Evolutionary conservation across 2,113 vertebrate species (phyloP).

Genomic region (Actenoides lindsayi): DNA sequence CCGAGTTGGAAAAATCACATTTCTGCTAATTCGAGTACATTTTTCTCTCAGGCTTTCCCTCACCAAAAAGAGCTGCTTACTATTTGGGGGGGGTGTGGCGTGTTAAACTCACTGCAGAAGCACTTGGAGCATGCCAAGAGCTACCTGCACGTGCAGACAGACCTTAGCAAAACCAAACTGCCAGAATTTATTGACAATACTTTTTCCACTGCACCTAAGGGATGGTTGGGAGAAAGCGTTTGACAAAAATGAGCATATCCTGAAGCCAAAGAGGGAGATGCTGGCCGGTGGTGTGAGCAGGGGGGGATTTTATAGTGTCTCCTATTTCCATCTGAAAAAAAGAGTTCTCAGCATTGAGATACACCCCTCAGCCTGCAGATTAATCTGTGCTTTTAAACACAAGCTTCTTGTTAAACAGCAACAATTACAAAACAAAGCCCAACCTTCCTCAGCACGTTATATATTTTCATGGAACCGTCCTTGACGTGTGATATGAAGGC

Average conservation of each 20-base stretch:
- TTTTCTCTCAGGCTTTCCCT: not conserved
- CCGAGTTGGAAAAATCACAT: not conserved
- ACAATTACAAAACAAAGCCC: not conserved
- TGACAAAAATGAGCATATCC: not conserved
- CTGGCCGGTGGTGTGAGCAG: not conserved
- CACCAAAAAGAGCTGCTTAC: not conserved
- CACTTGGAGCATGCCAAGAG: not conserved
- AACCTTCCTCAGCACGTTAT: not conserved
- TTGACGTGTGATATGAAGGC: slow-evolving; percentile 16
- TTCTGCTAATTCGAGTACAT: not conserved
- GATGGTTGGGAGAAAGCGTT: not conserved
- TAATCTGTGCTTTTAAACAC: not conserved
- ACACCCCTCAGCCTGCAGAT: not conserved
- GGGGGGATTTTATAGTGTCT: not conserved
- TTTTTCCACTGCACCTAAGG: not conserved
- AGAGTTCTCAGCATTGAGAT: not conserved
- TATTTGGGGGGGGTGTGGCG: not conserved
- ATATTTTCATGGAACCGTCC: slow-evolving; percentile 16
- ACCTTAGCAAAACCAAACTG: not conserved
- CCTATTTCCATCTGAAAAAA: not conserved
- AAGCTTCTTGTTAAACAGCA: slow-evolving; percentile 32
- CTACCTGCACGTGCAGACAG: not conserved
- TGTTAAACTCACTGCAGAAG: not conserved
- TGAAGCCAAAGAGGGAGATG: not conserved
- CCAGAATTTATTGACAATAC: not conserved